A percentile compares a stretch with the other conserved stretches of the same genome.
phyloP scores from a whole-genome alignment of 1,140 invertebrate species.

The Hirudo medicinalis region DNA sequence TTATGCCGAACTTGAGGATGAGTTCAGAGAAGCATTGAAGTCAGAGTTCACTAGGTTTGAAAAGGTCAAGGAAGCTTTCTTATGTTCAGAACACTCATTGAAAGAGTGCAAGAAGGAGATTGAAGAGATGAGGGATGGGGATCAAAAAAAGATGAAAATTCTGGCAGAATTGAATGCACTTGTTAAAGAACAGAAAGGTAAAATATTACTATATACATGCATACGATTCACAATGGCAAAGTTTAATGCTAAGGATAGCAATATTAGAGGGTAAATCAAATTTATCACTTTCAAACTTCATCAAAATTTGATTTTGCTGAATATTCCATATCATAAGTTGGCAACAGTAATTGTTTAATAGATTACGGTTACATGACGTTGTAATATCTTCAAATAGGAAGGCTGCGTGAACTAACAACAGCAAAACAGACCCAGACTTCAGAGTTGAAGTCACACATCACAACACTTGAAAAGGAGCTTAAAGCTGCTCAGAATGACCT shows the following conservation, averaged over 20 bases:
- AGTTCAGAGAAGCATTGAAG: slow-evolving; percentile 2
- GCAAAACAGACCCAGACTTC: background rate
- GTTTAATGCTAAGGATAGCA: no score
- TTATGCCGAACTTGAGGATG: background rate
- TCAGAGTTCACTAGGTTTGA: background rate
- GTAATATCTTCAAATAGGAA: background rate
- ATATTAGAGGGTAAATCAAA: no score
- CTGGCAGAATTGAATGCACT: slow-evolving; percentile 9
- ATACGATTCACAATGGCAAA: no score
- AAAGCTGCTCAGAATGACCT: background rate
- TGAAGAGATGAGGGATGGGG: background rate
- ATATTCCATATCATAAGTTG: no score
- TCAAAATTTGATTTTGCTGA: no score
- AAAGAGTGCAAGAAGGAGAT: background rate
- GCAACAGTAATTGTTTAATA: no score
- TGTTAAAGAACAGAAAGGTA: slow-evolving; percentile 5
- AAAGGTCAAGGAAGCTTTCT: background rate
- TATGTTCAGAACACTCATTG: background rate
- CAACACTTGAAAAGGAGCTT: background rate
- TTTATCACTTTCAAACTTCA: no score
- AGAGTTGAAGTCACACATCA: background rate
- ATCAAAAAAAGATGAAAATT: slow-evolving; percentile 6
- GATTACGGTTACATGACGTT: no score
- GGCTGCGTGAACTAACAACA: background rate
- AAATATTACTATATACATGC: no score